Base-by-base conservation (phyloP, 2,888 invertebrate genomes). In the Endotricha flammealis region DNA sequence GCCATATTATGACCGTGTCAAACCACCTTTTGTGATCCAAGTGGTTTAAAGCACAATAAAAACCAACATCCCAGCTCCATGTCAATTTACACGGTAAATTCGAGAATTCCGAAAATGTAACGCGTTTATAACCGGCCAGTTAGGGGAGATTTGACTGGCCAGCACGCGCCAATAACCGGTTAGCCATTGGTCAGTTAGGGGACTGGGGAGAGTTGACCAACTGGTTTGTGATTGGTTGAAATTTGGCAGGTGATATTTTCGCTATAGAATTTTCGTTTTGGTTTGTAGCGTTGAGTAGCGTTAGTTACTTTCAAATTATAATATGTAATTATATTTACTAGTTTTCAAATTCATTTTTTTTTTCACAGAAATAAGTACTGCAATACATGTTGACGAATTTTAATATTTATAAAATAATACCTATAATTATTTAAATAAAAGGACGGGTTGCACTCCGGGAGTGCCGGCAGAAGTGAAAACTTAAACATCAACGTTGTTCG, bases 41-140 rank as follows among this genome's bases (percentile, higher is more conserved):
- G 67, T 79, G 80, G 77, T 79, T 82, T 27, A 23, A 31, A 14
- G 22, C 14, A 59, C 72, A 61, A 75, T 78, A 80, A 76, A 55
- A 61, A 48, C 60, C 70, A 81, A 73, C 86, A 86, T 86, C 86
- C 81, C 62, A 62, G 85, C 78, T 77, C 82, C 83, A 82, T 67
- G 53, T 57, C 65, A 59, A 64, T 78, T 75, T 76, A 79, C 68
- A 67, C 62, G 62, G 54, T 61, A 64, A 67, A 6, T 4, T 4
- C 16, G 16, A 16, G 6, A 16, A 7, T 20, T 20, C n/a, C 7
- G 2, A 7, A 4, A 20, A 20, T 8, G 55, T 64, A 62, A 58
- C 57, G 49, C 53, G 32, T 33, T 46, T 33, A 44, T 47, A 45
- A 44, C 35, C 29, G 35, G 35, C n/a, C 13, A 46, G n/a, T n/a